Evolutionary conservation across 2,113 vertebrate species (phyloP).

Genomic region (Amia ocellicauda): DNA sequence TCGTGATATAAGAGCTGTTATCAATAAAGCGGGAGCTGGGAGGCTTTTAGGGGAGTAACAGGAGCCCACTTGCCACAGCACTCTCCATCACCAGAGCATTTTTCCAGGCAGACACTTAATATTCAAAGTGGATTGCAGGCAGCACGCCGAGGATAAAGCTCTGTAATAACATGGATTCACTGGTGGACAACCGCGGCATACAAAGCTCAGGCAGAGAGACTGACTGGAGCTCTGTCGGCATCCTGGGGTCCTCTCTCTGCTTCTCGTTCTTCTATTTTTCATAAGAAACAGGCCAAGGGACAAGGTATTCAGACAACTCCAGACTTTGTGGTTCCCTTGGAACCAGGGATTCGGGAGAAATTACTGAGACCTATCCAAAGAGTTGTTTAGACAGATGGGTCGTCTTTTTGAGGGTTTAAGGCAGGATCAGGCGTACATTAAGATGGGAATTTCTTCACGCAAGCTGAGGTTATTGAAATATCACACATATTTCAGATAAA

Average conservation of each 20-base stretch:
- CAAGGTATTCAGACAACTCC: too few relatives aligned
- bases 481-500: too few relatives aligned
- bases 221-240: slow-evolving; percentile 32
- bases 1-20: slow-evolving; percentile 39
- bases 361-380: not conserved
- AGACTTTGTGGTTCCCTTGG: too few relatives aligned
- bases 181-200: slow-evolving; percentile 43
- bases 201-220: slow-evolving; percentile 36
- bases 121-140: slow-evolving; percentile 52
- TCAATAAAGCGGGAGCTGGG: slow-evolving; percentile 33
- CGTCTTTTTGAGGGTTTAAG: not conserved
- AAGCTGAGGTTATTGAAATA: too few relatives aligned
- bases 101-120: slow-evolving; percentile 57
- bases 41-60: slow-evolving; percentile 34
- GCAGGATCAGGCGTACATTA: too few relatives aligned
- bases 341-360: too few relatives aligned
- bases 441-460: too few relatives aligned
- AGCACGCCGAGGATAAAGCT: slow-evolving; percentile 54
- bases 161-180: slow-evolving; percentile 46
- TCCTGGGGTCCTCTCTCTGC: not conserved
- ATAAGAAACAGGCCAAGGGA: too few relatives aligned
- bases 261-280: not conserved
- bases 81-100: slow-evolving; percentile 38
- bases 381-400: not conserved
- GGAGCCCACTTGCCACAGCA: slow-evolving; percentile 34